phyloP scores from a whole-genome alignment of 2,113 vertebrate genomes.

The Ahaetulla prasina region DNA sequence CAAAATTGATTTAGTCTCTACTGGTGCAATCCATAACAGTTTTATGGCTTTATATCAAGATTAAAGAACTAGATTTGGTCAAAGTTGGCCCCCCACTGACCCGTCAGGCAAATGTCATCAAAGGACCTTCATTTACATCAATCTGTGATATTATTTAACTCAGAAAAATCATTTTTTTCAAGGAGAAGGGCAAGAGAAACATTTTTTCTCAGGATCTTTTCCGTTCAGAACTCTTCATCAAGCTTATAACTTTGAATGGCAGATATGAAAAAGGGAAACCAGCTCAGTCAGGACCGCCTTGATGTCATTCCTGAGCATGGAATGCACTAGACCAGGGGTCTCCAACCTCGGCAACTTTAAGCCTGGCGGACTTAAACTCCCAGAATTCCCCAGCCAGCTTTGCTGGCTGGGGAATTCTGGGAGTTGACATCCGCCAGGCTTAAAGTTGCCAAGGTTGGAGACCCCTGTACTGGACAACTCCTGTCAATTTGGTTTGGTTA shows the following conservation, averaged over 20 bases:
- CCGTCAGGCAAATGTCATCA: not conserved
- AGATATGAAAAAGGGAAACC: not conserved
- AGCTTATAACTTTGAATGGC: not conserved
- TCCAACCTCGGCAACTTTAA: too few relatives aligned
- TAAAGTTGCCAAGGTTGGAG: too few relatives aligned
- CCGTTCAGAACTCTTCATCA: not conserved
- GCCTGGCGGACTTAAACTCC: too few relatives aligned
- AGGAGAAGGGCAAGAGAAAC: not conserved
- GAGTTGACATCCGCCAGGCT: too few relatives aligned
- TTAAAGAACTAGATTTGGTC: not conserved
- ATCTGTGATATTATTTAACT: not conserved
- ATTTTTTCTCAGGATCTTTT: not conserved
- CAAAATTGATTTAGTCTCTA: too few relatives aligned
- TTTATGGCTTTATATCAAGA: not conserved
- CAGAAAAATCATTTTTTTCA: not conserved
- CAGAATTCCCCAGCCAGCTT: too few relatives aligned
- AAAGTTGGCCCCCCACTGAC: not conserved
- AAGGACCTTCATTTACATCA: not conserved
- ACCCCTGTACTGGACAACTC: too few relatives aligned
- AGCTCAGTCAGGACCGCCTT: not conserved
- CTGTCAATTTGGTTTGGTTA: not conserved
- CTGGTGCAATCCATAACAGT: too few relatives aligned
- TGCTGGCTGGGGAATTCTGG: too few relatives aligned
- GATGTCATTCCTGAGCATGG: not conserved
- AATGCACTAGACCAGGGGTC: not conserved